These are phyloP conservation scores for Hydrozoanthus tunicans DNA, from an alignment of 64 coral and sea anemone genomes.

Conservation along the genomic window DNA sequence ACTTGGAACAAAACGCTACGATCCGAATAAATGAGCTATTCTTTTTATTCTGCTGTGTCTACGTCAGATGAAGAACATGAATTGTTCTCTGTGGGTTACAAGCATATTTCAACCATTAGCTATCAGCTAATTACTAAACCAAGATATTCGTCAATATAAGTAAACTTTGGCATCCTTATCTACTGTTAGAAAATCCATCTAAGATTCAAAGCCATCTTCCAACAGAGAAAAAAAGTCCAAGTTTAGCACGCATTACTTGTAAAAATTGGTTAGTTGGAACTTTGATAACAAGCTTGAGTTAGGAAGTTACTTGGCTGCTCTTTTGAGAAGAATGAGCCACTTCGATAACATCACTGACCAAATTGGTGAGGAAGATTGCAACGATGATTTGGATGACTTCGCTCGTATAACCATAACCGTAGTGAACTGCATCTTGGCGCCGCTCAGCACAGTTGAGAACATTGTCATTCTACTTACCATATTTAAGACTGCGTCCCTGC, in stretches of 20 bases:
- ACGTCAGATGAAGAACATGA: neutral
- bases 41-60: neutral
- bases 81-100: neutral
- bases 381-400: neutral
- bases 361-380: neutral
- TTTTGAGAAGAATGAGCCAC: neutral
- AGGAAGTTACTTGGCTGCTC: neutral
- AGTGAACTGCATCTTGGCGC: constrained; percentile 2
- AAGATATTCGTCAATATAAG: neutral
- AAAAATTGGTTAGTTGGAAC: no score
- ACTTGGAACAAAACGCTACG: neutral
- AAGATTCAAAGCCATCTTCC: no score
- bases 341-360: neutral
- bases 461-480: constrained; percentile 29
- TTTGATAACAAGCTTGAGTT: neutral
- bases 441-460: constrained; percentile 21
- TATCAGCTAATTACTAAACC: no score
- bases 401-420: neutral
- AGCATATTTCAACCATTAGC: neutral
- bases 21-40: neutral
- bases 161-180: neutral
- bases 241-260: no score
- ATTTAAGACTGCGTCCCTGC: constrained; percentile 35
- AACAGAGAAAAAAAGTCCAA: no score
- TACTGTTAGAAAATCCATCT: neutral